These are phyloP conservation scores for Astreopora myriophthalma DNA, from an alignment of 64 coral and sea anemone species.

Conservation along the genomic window DNA sequence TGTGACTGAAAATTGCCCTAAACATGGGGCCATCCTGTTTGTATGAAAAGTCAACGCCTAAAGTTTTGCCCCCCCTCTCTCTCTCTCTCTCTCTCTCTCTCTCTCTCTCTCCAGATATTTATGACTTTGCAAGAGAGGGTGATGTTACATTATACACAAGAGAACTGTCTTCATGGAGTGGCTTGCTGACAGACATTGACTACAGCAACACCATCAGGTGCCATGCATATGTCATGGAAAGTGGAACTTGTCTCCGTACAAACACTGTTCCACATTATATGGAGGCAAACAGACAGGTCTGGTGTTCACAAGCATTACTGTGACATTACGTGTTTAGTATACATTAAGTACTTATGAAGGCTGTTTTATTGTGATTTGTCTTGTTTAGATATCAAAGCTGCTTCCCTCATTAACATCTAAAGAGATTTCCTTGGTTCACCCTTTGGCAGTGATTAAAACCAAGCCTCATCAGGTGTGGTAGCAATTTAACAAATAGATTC, in stretches of 20 bases:
- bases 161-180: conserved; percentile 69
- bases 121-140: conserved; percentile 62
- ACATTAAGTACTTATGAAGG: background rate
- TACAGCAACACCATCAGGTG: conserved; percentile 51
- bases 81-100: too few relatives aligned
- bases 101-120: conserved; percentile 39
- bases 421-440: conserved; percentile 79
- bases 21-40: too few relatives aligned
- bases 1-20: too few relatives aligned
- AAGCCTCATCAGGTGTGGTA: conserved; percentile 85
- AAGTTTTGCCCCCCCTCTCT: too few relatives aligned
- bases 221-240: conserved; percentile 73
- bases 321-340: background rate
- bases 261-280: conserved; percentile 75
- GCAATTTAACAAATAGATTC: too few relatives aligned
- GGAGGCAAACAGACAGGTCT: conserved; percentile 81
- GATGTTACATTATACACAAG: conserved; percentile 45
- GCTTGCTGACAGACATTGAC: conserved; percentile 58
- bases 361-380: background rate
- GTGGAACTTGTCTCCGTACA: conserved; percentile 60
- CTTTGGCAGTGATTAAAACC: conserved; percentile 70
- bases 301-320: background rate
- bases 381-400: conserved; percentile 72
- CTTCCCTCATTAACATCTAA: conserved; percentile 65
- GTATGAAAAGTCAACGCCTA: too few relatives aligned